Conservation (phyloP, 1,140 invertebrate species). For the Psix sp. region DNA sequence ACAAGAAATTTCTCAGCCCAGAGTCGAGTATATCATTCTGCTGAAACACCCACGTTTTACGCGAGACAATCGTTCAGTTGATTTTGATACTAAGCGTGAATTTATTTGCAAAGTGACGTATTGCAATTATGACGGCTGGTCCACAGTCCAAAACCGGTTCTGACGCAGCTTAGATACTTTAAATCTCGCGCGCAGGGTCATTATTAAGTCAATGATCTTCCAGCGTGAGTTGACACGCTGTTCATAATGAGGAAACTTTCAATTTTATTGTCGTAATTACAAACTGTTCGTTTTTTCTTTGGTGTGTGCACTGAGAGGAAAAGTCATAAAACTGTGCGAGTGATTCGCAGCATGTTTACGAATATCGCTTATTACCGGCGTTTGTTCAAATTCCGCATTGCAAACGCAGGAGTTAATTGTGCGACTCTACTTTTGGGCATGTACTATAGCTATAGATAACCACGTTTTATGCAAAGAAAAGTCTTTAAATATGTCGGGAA, state of each 20-base stretch:
- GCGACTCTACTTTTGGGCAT: slow-evolving; percentile 16
- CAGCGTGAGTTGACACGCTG: slow-evolving; percentile 26
- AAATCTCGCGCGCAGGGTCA: slow-evolving; percentile 34
- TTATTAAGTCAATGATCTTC: slow-evolving; percentile 57
- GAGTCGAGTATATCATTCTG: not conserved
- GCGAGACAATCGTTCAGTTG: slow-evolving; percentile 39
- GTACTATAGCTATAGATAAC: slow-evolving; percentile 22
- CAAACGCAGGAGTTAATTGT: slow-evolving; percentile 39
- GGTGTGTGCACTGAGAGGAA: slow-evolving; percentile 1
- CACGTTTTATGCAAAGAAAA: slow-evolving; percentile 21
- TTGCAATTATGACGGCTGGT: slow-evolving; percentile 33
- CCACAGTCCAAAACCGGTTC: slow-evolving; percentile 39
- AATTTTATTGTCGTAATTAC: slow-evolving; percentile 52
- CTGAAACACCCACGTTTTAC: slow-evolving; percentile 42
- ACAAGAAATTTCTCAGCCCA: slow-evolving; percentile 6
- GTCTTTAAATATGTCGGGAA: slow-evolving; percentile 26
- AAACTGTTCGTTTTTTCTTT: slow-evolving; percentile 27
- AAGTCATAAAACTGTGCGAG: slow-evolving; percentile 37
- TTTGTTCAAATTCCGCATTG: slow-evolving; percentile 28
- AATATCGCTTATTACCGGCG: slow-evolving; percentile 38
- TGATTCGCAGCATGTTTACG: slow-evolving; percentile 39
- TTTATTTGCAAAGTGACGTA: slow-evolving; percentile 21
- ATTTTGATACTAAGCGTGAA: slow-evolving; percentile 41
- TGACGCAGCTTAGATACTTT: slow-evolving; percentile 38
- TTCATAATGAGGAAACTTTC: slow-evolving; percentile 57